A percentile compares a stretch with the other conserved stretches of the same genome.
Conservation (phyloP, 2,797 vertebrate genomes). For the Setipinna tenuifilis region DNA sequence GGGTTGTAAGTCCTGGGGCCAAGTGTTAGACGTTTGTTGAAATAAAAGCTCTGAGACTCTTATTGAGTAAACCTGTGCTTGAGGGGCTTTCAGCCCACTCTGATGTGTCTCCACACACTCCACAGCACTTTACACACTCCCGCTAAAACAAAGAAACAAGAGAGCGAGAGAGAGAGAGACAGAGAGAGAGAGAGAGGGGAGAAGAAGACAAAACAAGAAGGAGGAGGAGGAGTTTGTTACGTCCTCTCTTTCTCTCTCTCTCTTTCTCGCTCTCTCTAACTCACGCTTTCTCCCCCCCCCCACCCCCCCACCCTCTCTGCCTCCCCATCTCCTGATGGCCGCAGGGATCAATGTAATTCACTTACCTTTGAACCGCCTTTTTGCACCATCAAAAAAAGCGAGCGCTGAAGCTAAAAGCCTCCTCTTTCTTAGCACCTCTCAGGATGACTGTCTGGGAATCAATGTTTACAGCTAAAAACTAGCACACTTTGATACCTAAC, state of each 20-base stretch:
- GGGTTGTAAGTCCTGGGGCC: background rate
- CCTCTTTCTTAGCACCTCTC: conserved; percentile 46
- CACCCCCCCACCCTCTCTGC: conserved; percentile 9
- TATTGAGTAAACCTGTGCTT: conserved; percentile 17
- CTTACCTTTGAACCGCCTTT: conserved; percentile 66
- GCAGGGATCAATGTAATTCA: conserved; percentile 61
- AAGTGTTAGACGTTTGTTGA: background rate
- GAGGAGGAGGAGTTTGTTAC: conserved; percentile 11
- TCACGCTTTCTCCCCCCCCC: no score
- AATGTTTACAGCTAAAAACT: conserved; percentile 65
- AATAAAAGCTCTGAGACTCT: background rate
- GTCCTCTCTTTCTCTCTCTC: background rate
- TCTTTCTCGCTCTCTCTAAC: conserved; percentile 39
- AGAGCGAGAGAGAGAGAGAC: background rate
- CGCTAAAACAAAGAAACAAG: background rate
- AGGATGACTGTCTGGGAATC: conserved; percentile 61
- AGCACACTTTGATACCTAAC: conserved; percentile 59
- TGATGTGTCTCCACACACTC: background rate
- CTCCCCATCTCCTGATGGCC: conserved; percentile 32
- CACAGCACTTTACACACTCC: conserved; percentile 6
- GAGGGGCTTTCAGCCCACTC: conserved; percentile 17
- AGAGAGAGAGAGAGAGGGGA: background rate
- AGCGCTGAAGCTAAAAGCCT: conserved; percentile 54
- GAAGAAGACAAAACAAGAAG: background rate
- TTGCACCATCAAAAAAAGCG: conserved; percentile 62